Evolutionary conservation across 2,888 invertebrate genomes (phyloP).

Genomic region (Erannis defoliaria): DNA sequence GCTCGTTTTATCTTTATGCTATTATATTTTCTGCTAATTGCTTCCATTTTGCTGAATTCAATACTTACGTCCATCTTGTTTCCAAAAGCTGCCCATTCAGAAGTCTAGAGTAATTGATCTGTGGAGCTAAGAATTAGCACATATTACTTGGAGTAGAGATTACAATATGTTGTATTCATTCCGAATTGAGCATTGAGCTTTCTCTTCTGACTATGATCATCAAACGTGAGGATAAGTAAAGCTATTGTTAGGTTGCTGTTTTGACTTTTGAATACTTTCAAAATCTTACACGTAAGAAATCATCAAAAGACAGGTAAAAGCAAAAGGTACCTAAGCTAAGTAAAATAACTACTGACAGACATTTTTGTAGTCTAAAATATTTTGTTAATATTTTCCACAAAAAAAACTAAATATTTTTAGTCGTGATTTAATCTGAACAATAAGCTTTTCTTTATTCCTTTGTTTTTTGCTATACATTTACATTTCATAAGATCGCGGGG

Average conservation of each 20-base stretch:
- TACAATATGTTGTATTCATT: background rate
- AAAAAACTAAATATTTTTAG: no score
- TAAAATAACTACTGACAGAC: no score
- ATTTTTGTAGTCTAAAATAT: no score
- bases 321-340: no score
- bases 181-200: background rate
- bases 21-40: conserved; percentile 48
- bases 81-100: conserved; percentile 30
- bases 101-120: conserved; percentile 30
- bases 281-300: no score
- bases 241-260: background rate
- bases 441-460: no score
- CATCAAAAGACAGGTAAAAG: no score
- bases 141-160: conserved; percentile 8
- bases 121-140: conserved; percentile 27
- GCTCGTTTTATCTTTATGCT: conserved; percentile 42
- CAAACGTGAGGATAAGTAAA: background rate
- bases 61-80: conserved; percentile 43
- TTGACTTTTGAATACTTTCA: no score
- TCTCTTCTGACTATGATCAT: background rate
- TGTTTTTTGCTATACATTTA: no score
- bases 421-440: no score
- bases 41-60: conserved; percentile 44
- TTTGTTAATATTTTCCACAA: no score
- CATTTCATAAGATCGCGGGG: no score